A percentile compares a stretch with the other conserved stretches of the same genome.
Evolutionary conservation across 2,888 invertebrate genomes (phyloP).

Genomic region (Drosophila anomalata): DNA sequence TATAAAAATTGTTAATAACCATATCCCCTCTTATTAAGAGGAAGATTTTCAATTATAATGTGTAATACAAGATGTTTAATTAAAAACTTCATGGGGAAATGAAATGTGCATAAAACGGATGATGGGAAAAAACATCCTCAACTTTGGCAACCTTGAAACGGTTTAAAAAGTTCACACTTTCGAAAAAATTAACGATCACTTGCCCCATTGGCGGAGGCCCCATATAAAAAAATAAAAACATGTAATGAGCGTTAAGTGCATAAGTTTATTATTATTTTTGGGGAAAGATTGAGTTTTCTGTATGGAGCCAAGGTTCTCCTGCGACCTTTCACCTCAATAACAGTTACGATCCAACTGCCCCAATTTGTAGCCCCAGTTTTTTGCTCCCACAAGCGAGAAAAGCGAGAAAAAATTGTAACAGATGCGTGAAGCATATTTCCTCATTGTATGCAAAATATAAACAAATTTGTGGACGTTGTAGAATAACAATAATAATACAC

Average conservation of each 20-base stretch:
- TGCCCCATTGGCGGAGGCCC: slow-evolving; percentile 28
- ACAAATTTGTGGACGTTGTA: slow-evolving; percentile 58
- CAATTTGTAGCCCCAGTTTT: slow-evolving; percentile 26
- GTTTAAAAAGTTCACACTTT: slow-evolving; percentile 30
- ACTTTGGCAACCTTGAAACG: slow-evolving; percentile 52
- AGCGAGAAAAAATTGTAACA: slow-evolving; percentile 23
- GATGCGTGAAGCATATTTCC: slow-evolving; percentile 61
- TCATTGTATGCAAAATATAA: slow-evolving; percentile 70
- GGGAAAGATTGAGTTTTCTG: neutral
- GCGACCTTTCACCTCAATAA: slow-evolving; percentile 27
- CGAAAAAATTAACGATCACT: slow-evolving; percentile 42
- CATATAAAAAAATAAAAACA: neutral
- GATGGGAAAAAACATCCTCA: slow-evolving; percentile 23
- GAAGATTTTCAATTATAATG: neutral
- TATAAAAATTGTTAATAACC: neutral
- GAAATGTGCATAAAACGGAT: slow-evolving; percentile 22
- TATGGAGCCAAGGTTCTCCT: slow-evolving; percentile 34
- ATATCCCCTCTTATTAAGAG: neutral
- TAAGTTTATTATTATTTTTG: neutral
- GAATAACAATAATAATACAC: slow-evolving; percentile 69
- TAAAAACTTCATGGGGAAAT: slow-evolving; percentile 35
- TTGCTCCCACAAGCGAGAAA: slow-evolving; percentile 20
- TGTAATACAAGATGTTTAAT: slow-evolving; percentile 24
- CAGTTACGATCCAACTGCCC: slow-evolving; percentile 14
- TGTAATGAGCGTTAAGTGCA: slow-evolving; percentile 44